Conservation (phyloP, 2,797 vertebrate genomes). For the Dryobates pubescens region DNA sequence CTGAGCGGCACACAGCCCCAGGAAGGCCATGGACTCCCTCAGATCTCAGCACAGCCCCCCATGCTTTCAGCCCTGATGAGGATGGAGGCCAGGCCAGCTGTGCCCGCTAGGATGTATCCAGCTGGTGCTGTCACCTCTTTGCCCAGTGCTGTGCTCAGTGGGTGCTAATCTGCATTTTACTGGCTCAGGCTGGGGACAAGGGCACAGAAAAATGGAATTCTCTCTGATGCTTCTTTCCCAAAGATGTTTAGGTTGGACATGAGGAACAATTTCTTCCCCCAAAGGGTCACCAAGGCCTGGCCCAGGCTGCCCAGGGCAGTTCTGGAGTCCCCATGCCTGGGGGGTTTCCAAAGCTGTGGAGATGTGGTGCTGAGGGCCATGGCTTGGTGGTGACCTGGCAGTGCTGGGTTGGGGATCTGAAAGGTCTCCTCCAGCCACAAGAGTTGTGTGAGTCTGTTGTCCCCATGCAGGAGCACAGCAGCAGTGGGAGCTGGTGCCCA, state of each 20-base stretch:
- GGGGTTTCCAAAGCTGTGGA: no score
- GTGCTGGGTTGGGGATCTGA: no score
- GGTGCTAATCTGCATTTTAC: not conserved
- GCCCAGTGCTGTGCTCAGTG: not conserved
- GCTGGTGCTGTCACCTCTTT: not conserved
- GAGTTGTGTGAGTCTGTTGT: not conserved
- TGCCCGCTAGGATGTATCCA: not conserved
- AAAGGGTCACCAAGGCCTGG: no score
- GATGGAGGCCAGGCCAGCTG: not conserved
- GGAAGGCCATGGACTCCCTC: not conserved
- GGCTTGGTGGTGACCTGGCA: no score
- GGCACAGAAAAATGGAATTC: not conserved
- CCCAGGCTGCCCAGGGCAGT: no score
- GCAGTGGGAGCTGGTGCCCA: not conserved
- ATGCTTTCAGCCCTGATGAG: not conserved
- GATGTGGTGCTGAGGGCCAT: no score
- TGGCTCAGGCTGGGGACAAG: not conserved
- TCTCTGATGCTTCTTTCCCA: not conserved
- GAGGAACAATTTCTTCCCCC: no score
- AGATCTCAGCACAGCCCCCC: not conserved
- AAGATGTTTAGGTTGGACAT: no score
- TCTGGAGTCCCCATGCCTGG: no score
- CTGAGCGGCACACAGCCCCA: not conserved
- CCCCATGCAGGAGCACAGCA: not conserved
- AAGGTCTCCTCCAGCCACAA: no score